Conservation (phyloP, 2,113 vertebrate genomes). For the Chloebia gouldiae region DNA sequence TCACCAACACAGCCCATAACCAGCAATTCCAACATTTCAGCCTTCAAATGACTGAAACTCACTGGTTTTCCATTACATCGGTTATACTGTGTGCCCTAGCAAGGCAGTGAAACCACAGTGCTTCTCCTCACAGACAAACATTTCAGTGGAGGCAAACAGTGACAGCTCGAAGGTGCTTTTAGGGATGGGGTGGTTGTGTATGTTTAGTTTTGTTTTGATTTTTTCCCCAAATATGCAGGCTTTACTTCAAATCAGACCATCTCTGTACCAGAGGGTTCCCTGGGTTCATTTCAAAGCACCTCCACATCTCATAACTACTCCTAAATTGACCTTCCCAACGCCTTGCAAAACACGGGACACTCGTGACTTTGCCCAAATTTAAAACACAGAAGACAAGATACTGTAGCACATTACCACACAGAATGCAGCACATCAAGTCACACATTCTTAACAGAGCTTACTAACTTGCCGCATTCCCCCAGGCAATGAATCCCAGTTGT, state of each 20-base stretch:
- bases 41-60: not conserved
- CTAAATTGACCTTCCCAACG: not conserved
- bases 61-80: not conserved
- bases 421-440: fast-evolving
- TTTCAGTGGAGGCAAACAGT: not conserved
- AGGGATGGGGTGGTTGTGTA: not conserved
- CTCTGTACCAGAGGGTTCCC: not conserved
- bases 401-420: not conserved
- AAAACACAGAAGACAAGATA: not conserved
- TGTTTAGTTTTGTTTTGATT: not conserved
- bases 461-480: not conserved
- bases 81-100: not conserved
- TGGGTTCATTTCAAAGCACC: not conserved
- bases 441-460: not conserved
- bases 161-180: not conserved
- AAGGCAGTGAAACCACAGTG: not conserved
- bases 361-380: not conserved
- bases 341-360: not conserved
- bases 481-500: not conserved
- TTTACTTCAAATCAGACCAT: not conserved
- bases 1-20: not conserved
- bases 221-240: not conserved
- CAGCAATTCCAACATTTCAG: not conserved
- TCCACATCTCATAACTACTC: not conserved
- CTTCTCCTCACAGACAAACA: not conserved